These are phyloP conservation scores for Halictus ligatus DNA, from an alignment of 2,888 invertebrate species.

Conservation along the genomic window DNA sequence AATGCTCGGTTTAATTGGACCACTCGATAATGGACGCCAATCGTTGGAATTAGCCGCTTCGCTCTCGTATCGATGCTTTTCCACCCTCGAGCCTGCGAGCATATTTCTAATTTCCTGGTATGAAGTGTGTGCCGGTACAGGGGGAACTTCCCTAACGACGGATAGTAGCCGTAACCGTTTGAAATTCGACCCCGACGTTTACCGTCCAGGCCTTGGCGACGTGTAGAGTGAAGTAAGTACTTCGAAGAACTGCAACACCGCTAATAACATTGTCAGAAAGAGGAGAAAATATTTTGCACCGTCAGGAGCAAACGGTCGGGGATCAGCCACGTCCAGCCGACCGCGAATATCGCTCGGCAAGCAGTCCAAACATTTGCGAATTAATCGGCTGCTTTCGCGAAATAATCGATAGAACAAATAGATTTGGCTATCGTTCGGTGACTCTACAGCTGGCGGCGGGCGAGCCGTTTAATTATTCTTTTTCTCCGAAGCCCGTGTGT, in stretches of 20 bases:
- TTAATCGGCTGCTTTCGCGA: not conserved
- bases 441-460: not conserved
- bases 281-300: no score
- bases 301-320: not conserved
- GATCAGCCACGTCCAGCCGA: not conserved
- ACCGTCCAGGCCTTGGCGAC: no score
- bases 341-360: not conserved
- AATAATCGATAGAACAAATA: conserved; percentile 30
- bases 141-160: not conserved
- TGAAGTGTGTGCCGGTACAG: not conserved
- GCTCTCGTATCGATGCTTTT: not conserved
- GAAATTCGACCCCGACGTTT: no score
- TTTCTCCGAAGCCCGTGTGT: not conserved
- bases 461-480: conserved; percentile 33
- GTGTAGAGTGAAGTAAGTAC: no score
- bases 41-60: conserved; percentile 32
- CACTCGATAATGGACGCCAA: conserved; percentile 56
- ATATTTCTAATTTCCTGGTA: conserved; percentile 2
- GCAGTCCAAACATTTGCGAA: conserved; percentile 21
- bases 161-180: not conserved
- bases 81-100: not conserved
- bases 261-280: no score
- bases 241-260: no score
- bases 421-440: no score
- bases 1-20: conserved; percentile 58